Base-by-base conservation (phyloP, 2,113 vertebrate species). In the Nyctibius bracteatus region DNA sequence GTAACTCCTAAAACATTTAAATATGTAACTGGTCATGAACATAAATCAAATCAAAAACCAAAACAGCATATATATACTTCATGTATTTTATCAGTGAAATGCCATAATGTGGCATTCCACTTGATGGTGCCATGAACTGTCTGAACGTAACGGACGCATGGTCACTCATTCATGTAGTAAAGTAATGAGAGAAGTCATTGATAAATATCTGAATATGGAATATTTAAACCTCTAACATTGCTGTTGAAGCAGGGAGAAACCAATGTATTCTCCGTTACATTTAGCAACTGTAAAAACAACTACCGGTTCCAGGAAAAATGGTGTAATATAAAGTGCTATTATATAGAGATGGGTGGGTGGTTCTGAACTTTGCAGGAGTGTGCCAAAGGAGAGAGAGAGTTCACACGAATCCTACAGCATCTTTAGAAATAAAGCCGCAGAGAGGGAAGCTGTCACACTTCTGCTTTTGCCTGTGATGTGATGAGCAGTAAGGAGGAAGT, bases 211-310 rank as follows among this genome's bases (percentile, higher is more conserved):
- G 68, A 84, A 74, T 51, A 67, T 13, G 37, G 52, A 78, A 44
- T 66, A 95, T 41, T 78, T 71, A 74, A 67, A 63, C 68, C 27
- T 70, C 35, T 83, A 73, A 70, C 51, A 51, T 63, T 81, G 51
- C 87, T 70, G 68, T 65, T 74, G 83, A 93, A 94, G 75, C 80
- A 67, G 52, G 54, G 62, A 31, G 65, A 88, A 96, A 71, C 9
- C 68, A 94, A n/a, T 43, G 52, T 74, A 92, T 92, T 90, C 82
- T 88, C 95, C 2, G 6, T 67, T 90, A 84, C 59, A 74, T 84
- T 85, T 44, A 86, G 77, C 86, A 96, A 94, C 86, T 95, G 86
- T 81, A 54, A 92, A 95, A 97, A 94, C 79, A 94, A 86, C 68
- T 62, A 31, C 22, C 0, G 0, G 52, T 72, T 96, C 96, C 95